A percentile compares a stretch with the other conserved stretches of the same genome.
Evolutionary conservation across 2,888 invertebrate genomes (phyloP).

Genomic region (Peribatodes rhomboidaria): DNA sequence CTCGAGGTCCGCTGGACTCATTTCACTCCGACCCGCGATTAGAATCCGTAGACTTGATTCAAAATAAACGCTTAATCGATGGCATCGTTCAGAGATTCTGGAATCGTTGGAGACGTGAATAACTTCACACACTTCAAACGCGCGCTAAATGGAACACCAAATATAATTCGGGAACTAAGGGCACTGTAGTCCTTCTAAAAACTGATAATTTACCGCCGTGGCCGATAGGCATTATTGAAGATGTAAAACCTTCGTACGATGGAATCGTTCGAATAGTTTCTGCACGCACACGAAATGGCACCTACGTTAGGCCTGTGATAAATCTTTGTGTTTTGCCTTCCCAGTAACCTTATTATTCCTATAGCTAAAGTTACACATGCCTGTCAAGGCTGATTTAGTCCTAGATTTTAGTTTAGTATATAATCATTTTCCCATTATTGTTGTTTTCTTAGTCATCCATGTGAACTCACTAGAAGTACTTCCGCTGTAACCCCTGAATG

Average conservation of each 20-base stretch:
- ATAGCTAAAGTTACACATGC: too few relatives aligned
- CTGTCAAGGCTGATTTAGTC: too few relatives aligned
- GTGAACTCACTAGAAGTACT: too few relatives aligned
- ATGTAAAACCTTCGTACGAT: conserved; percentile 6
- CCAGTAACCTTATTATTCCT: neutral
- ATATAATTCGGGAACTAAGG: conserved; percentile 2
- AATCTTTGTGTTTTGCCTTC: conserved; percentile 14
- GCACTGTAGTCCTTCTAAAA: conserved; percentile 7
- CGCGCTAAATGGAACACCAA: conserved; percentile 10
- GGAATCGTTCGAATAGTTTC: conserved; percentile 3
- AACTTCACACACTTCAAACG: neutral
- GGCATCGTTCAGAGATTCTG: conserved; percentile 10
- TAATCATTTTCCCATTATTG: too few relatives aligned
- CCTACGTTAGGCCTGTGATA: conserved; percentile 8
- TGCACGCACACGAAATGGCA: conserved; percentile 1
- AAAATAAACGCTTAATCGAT: neutral
- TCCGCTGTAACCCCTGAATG: too few relatives aligned
- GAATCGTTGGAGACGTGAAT: conserved; percentile 11
- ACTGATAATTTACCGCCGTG: conserved; percentile 11
- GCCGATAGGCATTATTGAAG: conserved; percentile 15
- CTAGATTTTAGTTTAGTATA: too few relatives aligned
- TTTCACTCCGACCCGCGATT: neutral
- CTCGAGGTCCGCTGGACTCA: neutral
- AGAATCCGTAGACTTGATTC: neutral
- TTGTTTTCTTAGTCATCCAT: too few relatives aligned